phyloP scores from a whole-genome alignment of 2,113 vertebrate species.

The Rostratula benghalensis region DNA sequence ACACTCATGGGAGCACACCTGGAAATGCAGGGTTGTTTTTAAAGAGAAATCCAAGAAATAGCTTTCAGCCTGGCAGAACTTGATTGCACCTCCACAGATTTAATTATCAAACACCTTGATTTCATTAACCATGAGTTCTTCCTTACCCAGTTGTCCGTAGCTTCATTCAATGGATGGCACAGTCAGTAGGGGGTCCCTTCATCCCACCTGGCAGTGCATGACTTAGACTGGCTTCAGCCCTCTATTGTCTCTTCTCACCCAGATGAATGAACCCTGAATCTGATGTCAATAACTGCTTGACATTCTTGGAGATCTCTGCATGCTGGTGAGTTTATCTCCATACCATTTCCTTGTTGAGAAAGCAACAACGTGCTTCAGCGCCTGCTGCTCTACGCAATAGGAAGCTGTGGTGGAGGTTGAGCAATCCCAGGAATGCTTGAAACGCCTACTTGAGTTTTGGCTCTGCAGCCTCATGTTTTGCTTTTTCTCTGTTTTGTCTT shows the following conservation, averaged over 20 bases:
- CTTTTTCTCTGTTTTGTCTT: not conserved
- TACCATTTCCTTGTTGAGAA: slow-evolving; percentile 42
- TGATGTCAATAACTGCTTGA: slow-evolving; percentile 23
- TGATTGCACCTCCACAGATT: not conserved
- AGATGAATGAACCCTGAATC: slow-evolving; percentile 57
- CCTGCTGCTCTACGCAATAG: not conserved
- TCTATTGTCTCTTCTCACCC: slow-evolving; percentile 20
- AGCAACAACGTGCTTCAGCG: not conserved
- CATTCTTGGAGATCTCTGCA: slow-evolving; percentile 40
- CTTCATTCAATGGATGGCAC: not conserved
- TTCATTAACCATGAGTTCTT: not conserved
- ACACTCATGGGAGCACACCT: not conserved
- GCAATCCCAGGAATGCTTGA: slow-evolving; percentile 49
- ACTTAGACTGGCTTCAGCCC: not conserved
- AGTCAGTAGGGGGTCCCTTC: not conserved
- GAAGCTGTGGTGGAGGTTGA: slow-evolving; percentile 34
- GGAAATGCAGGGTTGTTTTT: not conserved
- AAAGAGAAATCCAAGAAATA: not conserved
- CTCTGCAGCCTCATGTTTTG: not conserved
- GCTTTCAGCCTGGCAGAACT: not conserved
- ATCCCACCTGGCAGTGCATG: not conserved
- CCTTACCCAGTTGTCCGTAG: rapidly evolving
- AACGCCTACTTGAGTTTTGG: slow-evolving; percentile 35
- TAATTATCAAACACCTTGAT: not conserved
- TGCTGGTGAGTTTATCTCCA: slow-evolving; percentile 41